Base-by-base conservation (phyloP, 2,888 invertebrate species). In the Dascillus cervinus region DNA sequence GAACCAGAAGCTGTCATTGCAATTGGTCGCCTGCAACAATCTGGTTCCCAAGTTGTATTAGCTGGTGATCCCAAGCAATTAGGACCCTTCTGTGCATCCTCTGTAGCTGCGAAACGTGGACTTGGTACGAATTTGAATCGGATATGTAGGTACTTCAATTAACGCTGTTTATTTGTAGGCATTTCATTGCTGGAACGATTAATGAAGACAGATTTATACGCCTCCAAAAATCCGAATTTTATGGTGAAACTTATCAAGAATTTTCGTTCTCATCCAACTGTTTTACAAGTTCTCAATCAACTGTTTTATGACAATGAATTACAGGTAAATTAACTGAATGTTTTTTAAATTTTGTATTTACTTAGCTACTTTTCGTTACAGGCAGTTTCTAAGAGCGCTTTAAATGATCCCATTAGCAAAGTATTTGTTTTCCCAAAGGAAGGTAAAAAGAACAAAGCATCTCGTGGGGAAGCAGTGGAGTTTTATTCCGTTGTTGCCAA, bases 61-160 rank as follows among this genome's bases (percentile, higher is more conserved):
- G 75, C 82, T 5, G 86, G 86, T 2, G 85, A 86, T 65, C 83
- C 79, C 1, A 66, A 73, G 43, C 85, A 86, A 56, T 64, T 86
- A 22, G 82, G 82, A 1, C 80, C 85, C 1, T 69, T 77, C 1
- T 47, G 77, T 12, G 48, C 52, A 26, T 71, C 71, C 1, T 51
- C 52, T 19, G 32, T 52, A 4, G 64, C 65, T 1, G 49, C 41
- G 21, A 34, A 56, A 37, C 59, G 55, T 32, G 56, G 65, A 11
- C 52, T 69, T 21, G 66, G 70, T 64, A n/a, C n/a, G n/a, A n/a
- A 17, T n/a, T n/a, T n/a, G 5, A 13, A 9, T 14, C 11, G 11
- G 22, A 13, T n/a, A n/a, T n/a, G n/a, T n/a, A n/a, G n/a, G n/a
- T n/a, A n/a, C n/a, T n/a, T n/a, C n/a, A n/a, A n/a, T n/a, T n/a